These are phyloP conservation scores for Vicugna pacos DNA, from an alignment of 2,113 vertebrate genomes.

Conservation along the genomic window DNA sequence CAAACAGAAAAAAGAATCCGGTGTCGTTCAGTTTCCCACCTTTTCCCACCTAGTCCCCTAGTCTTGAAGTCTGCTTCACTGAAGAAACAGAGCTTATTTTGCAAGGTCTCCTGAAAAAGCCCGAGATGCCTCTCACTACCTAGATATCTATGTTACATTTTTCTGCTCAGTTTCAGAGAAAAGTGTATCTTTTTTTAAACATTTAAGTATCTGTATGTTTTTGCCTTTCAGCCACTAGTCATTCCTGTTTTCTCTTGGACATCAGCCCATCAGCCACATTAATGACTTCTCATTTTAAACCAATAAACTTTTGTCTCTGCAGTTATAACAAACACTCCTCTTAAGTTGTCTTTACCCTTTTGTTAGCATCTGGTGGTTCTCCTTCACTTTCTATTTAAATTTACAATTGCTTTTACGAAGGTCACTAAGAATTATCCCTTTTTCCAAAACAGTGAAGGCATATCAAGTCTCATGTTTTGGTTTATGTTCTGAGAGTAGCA, in stretches of 20 bases:
- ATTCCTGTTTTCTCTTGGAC: not conserved
- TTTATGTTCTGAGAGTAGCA: not conserved
- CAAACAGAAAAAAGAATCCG: not conserved
- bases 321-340: not conserved
- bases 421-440: not conserved
- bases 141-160: not conserved
- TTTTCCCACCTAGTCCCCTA: not conserved
- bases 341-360: not conserved
- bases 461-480: not conserved
- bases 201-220: not conserved
- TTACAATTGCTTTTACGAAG: not conserved
- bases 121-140: not conserved
- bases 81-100: not conserved
- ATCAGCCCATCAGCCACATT: not conserved
- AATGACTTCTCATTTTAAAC: not conserved
- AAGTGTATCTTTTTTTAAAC: not conserved
- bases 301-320: not conserved
- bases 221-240: not conserved
- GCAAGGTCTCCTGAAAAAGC: not conserved
- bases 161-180: not conserved
- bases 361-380: not conserved
- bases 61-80: not conserved
- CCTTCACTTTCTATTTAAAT: not conserved
- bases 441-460: not conserved
- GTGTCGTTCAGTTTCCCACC: not conserved